These are phyloP conservation scores for Lepus oiostolus DNA, from an alignment of 2,797 vertebrate species.

Conservation along the genomic window DNA sequence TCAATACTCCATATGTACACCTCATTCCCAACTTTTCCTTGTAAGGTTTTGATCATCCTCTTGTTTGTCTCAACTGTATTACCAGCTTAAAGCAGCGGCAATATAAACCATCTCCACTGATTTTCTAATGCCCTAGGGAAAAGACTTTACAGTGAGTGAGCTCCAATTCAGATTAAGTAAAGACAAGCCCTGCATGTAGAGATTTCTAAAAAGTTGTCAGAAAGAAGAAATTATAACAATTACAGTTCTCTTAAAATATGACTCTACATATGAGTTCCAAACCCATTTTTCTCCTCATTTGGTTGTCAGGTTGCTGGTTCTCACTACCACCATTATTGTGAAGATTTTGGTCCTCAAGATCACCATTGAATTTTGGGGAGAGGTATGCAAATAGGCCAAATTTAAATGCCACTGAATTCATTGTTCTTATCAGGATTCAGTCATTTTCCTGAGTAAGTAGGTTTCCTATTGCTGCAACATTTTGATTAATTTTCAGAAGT, in stretches of 20 bases:
- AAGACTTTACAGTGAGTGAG: not conserved
- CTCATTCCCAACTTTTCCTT: not conserved
- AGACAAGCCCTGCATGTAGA: not conserved
- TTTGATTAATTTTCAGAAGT: conserved; percentile 33
- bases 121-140: not conserved
- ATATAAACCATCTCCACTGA: not conserved
- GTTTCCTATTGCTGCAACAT: not conserved
- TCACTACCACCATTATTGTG: not conserved
- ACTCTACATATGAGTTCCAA: not conserved
- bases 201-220: not conserved
- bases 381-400: not conserved
- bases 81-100: not conserved
- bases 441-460: conserved; percentile 33
- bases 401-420: conserved; percentile 21
- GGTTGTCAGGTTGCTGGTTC: not conserved
- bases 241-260: conserved; percentile 16
- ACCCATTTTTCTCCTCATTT: not conserved
- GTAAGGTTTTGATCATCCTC: not conserved
- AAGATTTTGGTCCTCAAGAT: conserved; percentile 30
- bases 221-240: not conserved
- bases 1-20: not conserved
- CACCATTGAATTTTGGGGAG: not conserved
- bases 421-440: not conserved
- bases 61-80: not conserved
- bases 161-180: not conserved